Base-by-base conservation (phyloP, 1,140 invertebrate genomes). In the Lordiphosa collinella region DNA sequence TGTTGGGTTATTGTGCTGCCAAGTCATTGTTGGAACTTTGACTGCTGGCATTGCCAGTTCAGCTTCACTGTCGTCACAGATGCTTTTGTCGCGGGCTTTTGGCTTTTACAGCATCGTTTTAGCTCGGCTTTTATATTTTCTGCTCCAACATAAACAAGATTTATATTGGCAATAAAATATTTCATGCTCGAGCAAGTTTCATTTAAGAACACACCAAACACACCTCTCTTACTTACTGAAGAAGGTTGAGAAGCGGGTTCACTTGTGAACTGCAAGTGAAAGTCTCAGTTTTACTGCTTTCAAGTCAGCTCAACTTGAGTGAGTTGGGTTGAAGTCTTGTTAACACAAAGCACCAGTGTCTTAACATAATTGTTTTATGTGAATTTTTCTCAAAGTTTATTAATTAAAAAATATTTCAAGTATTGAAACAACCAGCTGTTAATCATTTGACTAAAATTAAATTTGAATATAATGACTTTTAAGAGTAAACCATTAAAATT, bases 141-240 rank as follows among this genome's bases (percentile, higher is more conserved):
- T 10, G n/a, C 25, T 43, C 40, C 22, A 43, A 43, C 62, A 61
- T 66, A 62, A 67, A 67, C 43, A 56, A 56, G 58, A 67, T 67
- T 67, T 62, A 67, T 67, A 62, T 55, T 48, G 52, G 58, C 47
- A 67, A 67, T 67, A 62, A 67, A 67, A 67, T 67, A 50, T 56
- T 67, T 56, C 41, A 56, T 56, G 63, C 63, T 48, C 41, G 46
- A 67, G 41, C 63, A 49, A 54, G 36, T 61, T 62, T 55, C 32
- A 47, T 22, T 38, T 40, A 44, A 18, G 57, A 43, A 38, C 34
- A 62, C 44, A 61, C 51, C 63, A 49, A 43, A 38, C 32, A 62
- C 46, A 62, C 51, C 63, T 54, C 41, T 29, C 11, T 9, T 12
- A 9, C 12, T 13, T 3, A 12, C 22, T 29, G 3, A 16, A 44